phyloP scores from a whole-genome alignment of 2,113 vertebrate species.

The Athene cunicularia region DNA sequence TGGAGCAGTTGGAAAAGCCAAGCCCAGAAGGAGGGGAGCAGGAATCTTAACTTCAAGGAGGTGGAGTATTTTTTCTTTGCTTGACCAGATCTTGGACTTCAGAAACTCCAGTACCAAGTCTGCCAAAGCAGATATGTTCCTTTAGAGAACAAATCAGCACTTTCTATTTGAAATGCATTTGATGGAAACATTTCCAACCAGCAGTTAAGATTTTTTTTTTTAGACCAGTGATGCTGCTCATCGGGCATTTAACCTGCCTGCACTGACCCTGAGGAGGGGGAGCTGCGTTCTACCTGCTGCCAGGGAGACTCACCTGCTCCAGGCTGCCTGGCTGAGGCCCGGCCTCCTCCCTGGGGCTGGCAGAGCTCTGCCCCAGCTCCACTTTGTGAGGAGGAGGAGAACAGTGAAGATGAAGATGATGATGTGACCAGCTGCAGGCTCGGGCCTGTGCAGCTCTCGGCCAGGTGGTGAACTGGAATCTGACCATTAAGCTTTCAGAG shows the following conservation, averaged over 20 bases:
- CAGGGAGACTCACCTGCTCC: neutral
- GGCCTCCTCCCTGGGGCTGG: neutral
- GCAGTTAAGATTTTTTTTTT: neutral
- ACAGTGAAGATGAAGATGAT: neutral
- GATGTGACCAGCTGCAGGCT: neutral
- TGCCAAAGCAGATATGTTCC: neutral
- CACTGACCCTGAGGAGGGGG: neutral
- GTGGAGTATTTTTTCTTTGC: neutral
- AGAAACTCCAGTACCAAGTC: neutral
- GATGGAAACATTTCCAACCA: conserved; percentile 15
- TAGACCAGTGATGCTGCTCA: conserved; percentile 36
- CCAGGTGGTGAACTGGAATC: conserved; percentile 46
- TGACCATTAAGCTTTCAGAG: conserved; percentile 29
- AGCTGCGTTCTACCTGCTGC: neutral
- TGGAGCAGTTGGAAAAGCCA: neutral
- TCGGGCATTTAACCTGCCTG: neutral
- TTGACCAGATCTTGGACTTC: neutral
- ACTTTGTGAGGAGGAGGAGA: neutral
- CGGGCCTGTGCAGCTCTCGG: neutral
- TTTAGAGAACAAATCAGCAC: conserved; percentile 4
- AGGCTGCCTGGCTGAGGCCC: neutral
- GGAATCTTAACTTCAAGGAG: neutral
- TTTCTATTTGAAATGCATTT: neutral
- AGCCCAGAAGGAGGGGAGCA: neutral
- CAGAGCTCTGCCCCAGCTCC: neutral